These are phyloP conservation scores for Gobiocypris rarus DNA, from an alignment of 2,113 vertebrate species.

Conservation along the genomic window DNA sequence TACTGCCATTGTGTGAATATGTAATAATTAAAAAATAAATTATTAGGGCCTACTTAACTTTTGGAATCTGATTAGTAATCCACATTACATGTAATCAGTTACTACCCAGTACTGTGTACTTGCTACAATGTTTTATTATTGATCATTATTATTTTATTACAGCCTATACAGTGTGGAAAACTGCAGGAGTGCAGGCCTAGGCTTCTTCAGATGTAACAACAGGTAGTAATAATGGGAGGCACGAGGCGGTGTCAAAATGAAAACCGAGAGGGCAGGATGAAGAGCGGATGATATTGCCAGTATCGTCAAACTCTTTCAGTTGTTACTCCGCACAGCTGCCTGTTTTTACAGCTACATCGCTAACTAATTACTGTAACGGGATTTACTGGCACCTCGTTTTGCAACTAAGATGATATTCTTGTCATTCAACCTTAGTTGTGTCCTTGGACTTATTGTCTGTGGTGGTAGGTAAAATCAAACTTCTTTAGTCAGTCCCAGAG, in stretches of 20 bases:
- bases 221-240: neutral
- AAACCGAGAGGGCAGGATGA: constrained; percentile 2
- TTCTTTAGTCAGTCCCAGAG: neutral
- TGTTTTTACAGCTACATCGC: neutral
- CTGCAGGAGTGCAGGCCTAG: neutral
- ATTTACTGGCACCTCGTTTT: neutral
- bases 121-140: neutral
- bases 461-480: neutral
- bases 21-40: too few relatives aligned
- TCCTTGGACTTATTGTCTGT: neutral
- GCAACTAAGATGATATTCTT: neutral
- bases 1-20: too few relatives aligned
- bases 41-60: too few relatives aligned
- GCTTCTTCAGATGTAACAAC: neutral
- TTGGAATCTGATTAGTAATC: too few relatives aligned
- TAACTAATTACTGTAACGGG: neutral
- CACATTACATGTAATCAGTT: too few relatives aligned
- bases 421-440: neutral
- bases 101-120: too few relatives aligned
- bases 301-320: neutral
- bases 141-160: neutral
- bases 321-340: neutral
- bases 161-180: neutral
- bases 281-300: neutral
- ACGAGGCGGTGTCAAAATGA: neutral